Base-by-base conservation (phyloP, 2,888 invertebrate species). In the Acleris holmiana region DNA sequence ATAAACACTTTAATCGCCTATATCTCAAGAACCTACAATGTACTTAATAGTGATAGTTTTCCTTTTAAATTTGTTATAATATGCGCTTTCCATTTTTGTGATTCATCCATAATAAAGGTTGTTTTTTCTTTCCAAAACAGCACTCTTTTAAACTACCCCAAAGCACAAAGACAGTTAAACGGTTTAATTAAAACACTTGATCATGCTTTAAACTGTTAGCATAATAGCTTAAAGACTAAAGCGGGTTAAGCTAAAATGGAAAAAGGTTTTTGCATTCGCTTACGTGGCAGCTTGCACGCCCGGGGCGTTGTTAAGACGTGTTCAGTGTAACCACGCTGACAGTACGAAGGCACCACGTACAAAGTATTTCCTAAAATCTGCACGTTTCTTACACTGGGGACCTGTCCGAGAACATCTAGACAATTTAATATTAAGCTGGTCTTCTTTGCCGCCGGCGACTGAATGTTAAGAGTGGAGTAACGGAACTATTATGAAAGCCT, bases 291-390 rank as follows among this genome's bases (percentile, higher is more conserved):
- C 53, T 58, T 58, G 46, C 48, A 41, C 48, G 40, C 58, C 58
- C 4, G n/a, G 58, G 54, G 58, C 54, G 25, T 59, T 65, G 59
- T 59, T 44, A 54, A 53, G 54, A 65, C 59, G 64, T 54, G 64
- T 65, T 25, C 47, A 51, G 44, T 18, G 55, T 55, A 29, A 15
- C 44, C 23, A 44, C 17, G 50, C 47, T 44, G 44, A 57, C 47
- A 25, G 29, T 47, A 54, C 5, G 51, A 51, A 47, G 46, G 6
- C 17, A 25, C 53, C 47, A 48, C 23, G 59, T 54, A 13, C 49
- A 59, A 54, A 54, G 49, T 49, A 65, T 54, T 58, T 59, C 54
- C 50, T 63, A 63, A 63, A 63, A 58, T 63, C 57, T 58, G 51
- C 58, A 64, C 58, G 63, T 58, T 23, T 64, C 25, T 18, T 23